Evolutionary conservation across 2,113 vertebrate genomes (phyloP), one percentile per base, ranked within the genome.

Genomic region (Serinus canaria): DNA sequence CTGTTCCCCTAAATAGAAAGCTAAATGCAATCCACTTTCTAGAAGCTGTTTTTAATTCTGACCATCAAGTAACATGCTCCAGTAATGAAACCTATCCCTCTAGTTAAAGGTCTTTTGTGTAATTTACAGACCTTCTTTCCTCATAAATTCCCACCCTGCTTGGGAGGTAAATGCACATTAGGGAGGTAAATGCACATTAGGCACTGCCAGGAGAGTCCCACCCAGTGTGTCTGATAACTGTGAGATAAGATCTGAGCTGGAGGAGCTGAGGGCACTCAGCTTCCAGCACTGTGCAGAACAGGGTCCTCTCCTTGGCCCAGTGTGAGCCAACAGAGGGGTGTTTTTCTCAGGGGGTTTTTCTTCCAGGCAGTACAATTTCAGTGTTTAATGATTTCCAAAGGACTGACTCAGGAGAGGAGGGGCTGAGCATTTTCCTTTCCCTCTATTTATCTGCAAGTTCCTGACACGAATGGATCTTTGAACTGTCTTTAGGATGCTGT

Each of bases 11-110:
- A 53, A 67, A 90, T 86, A 55, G 55, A 63, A 94, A 95, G 55
- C 74, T 90, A 86, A 96, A 83, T 44, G 18, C 63, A 92, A 64
- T 89, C 79, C 15, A 41, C 78, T 91, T 86, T 80, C 59, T 86
- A 59, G 79, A 83, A 85, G 76, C 79, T 89, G 92, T 25, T 90
- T 93, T 90, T 60, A 89, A 93, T 96, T 94, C 81, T 95, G 90
- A 16, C 64, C 25, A 30, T 86, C 33, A 13, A 59, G 37, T 67
- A 83, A 86, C 79, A 30, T 63, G 67, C 47, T 88, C 76, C 52
- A 41, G 28, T 86, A 90, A 90, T 90, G 88, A 90, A 95, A 89
- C 60, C 60, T 84, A 7, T 43, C 41, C 68, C 31, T 87, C 56
- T 46, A 19, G 39, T 96, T 95, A 89, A 75, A 89, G 41, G 52